These are phyloP conservation scores for Buathra laborator DNA, from an alignment of 2,888 invertebrate genomes.

Conservation along the genomic window DNA sequence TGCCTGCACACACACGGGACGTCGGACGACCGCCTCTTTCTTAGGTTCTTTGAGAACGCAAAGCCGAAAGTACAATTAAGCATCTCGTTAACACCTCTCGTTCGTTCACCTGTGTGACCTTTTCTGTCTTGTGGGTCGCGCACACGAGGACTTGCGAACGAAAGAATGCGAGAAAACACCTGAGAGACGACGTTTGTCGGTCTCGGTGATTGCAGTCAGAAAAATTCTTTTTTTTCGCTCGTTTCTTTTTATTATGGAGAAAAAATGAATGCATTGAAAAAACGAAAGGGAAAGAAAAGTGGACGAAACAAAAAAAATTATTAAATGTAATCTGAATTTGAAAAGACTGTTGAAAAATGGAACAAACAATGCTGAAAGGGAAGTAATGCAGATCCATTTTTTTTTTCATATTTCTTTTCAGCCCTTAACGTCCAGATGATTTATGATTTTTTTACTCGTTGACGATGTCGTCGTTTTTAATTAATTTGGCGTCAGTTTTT, in stretches of 20 bases:
- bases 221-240: neutral
- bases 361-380: no score
- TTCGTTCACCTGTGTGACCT: slow-evolving; percentile 12
- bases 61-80: slow-evolving; percentile 21
- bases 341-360: no score
- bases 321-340: no score
- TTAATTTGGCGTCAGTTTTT: no score
- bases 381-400: no score
- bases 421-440: no score
- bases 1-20: neutral
- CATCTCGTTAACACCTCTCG: slow-evolving; percentile 24
- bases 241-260: neutral
- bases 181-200: slow-evolving; percentile 1
- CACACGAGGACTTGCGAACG: neutral
- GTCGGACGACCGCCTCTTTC: neutral
- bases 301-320: neutral
- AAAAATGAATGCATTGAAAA: neutral
- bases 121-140: neutral
- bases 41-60: neutral
- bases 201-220: neutral
- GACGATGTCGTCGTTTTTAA: no score
- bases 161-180: slow-evolving; percentile 2
- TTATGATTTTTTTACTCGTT: no score
- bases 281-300: neutral
- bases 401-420: no score